These are phyloP conservation scores for Lomographa bimaculata DNA, from an alignment of 2,888 invertebrate genomes.

Conservation along the genomic window DNA sequence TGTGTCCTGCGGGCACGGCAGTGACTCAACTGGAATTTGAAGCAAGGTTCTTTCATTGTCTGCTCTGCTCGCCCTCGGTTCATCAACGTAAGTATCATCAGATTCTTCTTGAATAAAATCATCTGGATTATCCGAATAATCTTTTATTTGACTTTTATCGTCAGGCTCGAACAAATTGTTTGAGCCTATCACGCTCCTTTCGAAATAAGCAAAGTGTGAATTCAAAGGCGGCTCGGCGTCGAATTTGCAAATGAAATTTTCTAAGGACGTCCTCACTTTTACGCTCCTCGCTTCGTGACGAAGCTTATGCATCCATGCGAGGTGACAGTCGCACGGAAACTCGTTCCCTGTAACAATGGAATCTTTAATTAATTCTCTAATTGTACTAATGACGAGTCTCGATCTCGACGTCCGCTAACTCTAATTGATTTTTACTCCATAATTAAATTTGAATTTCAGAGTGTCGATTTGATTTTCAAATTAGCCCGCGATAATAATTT, in stretches of 20 bases:
- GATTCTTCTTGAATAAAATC: constrained; percentile 69
- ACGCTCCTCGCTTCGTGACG: constrained; percentile 89
- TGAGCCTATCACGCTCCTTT: constrained; percentile 62
- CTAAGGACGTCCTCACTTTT: constrained; percentile 87
- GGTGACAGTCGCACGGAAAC: constrained; percentile 92
- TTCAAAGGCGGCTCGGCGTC: constrained; percentile 70
- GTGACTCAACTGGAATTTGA: constrained; percentile 80
- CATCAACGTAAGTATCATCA: constrained; percentile 67
- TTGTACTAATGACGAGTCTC: constrained; percentile 46
- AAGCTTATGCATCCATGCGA: constrained; percentile 91
- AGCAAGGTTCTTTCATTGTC: constrained; percentile 77
- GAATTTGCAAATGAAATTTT: constrained; percentile 89
- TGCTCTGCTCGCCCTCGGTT: constrained; percentile 59
- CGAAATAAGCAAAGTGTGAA: constrained; percentile 71
- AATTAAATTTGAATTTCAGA: constrained; percentile 34
- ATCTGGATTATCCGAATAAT: constrained; percentile 62
- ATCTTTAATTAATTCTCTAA: constrained; percentile 51
- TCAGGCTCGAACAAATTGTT: constrained; percentile 65
- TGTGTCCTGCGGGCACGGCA: constrained; percentile 85
- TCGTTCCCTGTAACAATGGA: constrained; percentile 88
- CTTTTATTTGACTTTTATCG: constrained; percentile 64
- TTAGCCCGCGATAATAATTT: constrained; percentile 21
- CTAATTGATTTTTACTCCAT: constrained; percentile 47
- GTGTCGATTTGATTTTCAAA: constrained; percentile 29
- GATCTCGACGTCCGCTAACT: constrained; percentile 33